Evolutionary conservation across 2,113 vertebrate species (phyloP).

Genomic region (Thunnus thynnus): DNA sequence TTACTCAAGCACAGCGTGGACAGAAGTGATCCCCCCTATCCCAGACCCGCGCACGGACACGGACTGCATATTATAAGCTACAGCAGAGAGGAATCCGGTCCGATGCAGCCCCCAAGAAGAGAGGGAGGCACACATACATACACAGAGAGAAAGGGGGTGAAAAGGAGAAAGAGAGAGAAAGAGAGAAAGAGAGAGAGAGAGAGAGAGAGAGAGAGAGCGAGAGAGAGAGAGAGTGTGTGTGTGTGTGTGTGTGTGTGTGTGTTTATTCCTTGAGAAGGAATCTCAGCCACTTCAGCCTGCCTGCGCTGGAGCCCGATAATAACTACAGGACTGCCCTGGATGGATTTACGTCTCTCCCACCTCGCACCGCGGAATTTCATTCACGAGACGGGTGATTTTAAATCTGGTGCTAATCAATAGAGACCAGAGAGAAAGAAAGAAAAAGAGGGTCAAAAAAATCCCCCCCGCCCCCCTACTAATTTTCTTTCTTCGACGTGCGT

Average conservation of each 20-base stretch:
- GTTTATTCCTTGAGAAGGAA: conserved; percentile 55
- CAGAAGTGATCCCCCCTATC: conserved; percentile 22
- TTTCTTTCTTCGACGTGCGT: conserved; percentile 30
- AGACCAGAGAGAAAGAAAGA: background rate
- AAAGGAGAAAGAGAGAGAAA: background rate
- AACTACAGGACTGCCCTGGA: conserved; percentile 53
- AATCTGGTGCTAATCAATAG: conserved; percentile 34
- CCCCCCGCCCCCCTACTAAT: too few species aligned
- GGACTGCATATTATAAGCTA: conserved; percentile 47
- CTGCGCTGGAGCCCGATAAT: conserved; percentile 53
- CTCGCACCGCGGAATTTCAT: conserved; percentile 38
- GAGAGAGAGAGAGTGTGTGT: background rate
- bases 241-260: conserved; percentile 13
- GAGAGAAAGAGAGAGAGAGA: background rate
- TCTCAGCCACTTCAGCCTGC: conserved; percentile 66
- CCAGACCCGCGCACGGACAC: conserved; percentile 40
- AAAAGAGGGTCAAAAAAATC: background rate
- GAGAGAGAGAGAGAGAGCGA: background rate
- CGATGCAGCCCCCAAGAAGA: conserved; percentile 14
- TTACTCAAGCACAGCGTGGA: conserved; percentile 44
- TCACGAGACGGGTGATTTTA: conserved; percentile 40
- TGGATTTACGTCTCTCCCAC: conserved; percentile 52
- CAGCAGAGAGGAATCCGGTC: conserved; percentile 40
- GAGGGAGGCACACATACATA: conserved; percentile 16
- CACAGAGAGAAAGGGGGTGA: background rate